Percentiles rank a stretch among this genome's conserved stretches.
Evolutionary conservation across 2,888 invertebrate species (phyloP).

Genomic region (Himalopsyche tibetana): DNA sequence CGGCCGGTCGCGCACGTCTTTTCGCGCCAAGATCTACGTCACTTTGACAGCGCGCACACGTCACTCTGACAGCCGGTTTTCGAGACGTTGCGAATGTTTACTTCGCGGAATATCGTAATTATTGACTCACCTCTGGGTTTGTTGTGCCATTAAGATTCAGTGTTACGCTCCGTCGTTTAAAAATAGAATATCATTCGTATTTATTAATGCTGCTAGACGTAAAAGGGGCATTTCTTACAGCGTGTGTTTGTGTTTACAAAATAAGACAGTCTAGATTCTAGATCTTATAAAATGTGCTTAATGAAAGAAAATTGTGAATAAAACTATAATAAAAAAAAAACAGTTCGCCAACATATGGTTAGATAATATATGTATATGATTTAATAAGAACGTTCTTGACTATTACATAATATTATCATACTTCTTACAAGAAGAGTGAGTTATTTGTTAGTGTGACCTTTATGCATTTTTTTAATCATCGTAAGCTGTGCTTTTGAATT

Average conservation of each 20-base stretch:
- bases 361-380: background rate
- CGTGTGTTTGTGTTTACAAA: conserved; percentile 15
- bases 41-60: conserved; percentile 58
- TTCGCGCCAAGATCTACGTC: conserved; percentile 52
- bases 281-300: background rate
- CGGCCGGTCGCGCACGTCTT: conserved; percentile 31
- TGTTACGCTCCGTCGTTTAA: conserved; percentile 47
- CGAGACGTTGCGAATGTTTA: conserved; percentile 46
- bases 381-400: too few species aligned
- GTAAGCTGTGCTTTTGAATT: too few species aligned
- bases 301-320: background rate
- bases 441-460: too few species aligned
- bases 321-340: background rate
- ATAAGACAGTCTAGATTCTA: background rate
- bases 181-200: conserved; percentile 42
- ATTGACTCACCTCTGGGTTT: conserved; percentile 56
- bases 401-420: too few species aligned
- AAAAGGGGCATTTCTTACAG: conserved; percentile 25
- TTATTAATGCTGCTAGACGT: conserved; percentile 11
- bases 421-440: too few species aligned
- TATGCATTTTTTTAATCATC: too few species aligned
- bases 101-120: conserved; percentile 53
- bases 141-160: conserved; percentile 52
- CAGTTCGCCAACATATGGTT: background rate
- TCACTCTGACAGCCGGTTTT: conserved; percentile 56